Evolutionary conservation across 2,888 invertebrate species (phyloP).

Genomic region (Blastobasis adustella): DNA sequence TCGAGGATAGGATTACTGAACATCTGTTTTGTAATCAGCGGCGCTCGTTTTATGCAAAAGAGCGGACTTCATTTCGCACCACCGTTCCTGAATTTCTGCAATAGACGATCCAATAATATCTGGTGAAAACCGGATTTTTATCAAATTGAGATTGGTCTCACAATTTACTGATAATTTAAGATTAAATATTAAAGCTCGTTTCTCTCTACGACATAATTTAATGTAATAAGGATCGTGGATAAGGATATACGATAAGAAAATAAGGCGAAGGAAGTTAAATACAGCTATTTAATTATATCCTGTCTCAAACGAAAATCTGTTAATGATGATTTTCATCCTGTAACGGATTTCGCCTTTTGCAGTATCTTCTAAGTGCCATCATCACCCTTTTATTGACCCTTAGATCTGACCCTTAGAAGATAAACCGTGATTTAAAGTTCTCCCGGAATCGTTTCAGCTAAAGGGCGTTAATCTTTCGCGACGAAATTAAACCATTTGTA

Average conservation of each 20-base stretch:
- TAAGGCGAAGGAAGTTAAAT: too few relatives aligned
- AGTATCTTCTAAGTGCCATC: too few relatives aligned
- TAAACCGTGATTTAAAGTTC: neutral
- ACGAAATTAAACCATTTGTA: constrained; percentile 63
- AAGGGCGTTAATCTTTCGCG: constrained; percentile 36
- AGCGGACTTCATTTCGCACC: neutral
- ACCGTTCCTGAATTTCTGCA: constrained; percentile 17
- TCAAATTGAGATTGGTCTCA: neutral
- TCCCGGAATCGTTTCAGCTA: constrained; percentile 1
- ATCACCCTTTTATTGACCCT: too few relatives aligned
- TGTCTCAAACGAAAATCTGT: too few relatives aligned
- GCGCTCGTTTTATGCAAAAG: neutral
- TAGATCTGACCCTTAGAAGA: neutral
- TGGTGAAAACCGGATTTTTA: constrained; percentile 17
- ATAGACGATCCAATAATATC: constrained; percentile 32
- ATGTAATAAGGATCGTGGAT: too few relatives aligned
- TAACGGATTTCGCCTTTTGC: too few relatives aligned
- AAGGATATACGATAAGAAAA: too few relatives aligned
- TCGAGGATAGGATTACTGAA: neutral
- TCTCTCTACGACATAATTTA: too few relatives aligned
- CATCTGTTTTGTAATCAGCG: neutral
- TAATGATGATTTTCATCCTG: too few relatives aligned
- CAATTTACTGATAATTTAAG: too few relatives aligned
- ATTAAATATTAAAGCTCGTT: too few relatives aligned
- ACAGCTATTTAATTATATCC: too few relatives aligned